phyloP scores from a whole-genome alignment of 2,797 vertebrate genomes.

The Fratercula arctica region DNA sequence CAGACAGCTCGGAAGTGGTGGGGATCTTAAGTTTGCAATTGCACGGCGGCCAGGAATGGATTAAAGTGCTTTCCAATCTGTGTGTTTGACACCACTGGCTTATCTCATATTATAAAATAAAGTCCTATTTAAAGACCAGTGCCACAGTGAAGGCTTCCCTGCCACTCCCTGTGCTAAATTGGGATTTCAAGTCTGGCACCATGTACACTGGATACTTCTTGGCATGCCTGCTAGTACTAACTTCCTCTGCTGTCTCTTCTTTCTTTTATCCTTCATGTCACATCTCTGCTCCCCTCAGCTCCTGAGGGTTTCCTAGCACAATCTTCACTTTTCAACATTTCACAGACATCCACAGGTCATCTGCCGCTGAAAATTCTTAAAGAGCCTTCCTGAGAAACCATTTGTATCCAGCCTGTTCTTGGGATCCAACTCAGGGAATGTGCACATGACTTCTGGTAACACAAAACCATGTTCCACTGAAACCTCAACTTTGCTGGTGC shows the following conservation, averaged over 20 bases:
- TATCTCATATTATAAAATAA: constrained; percentile 51
- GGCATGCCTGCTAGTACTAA: constrained; percentile 28
- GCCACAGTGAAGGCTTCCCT: constrained; percentile 36
- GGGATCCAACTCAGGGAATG: neutral
- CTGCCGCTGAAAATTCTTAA: neutral
- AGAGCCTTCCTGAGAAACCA: neutral
- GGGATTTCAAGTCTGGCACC: constrained; percentile 21
- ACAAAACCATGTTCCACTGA: constrained; percentile 7
- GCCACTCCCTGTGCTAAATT: constrained; percentile 33
- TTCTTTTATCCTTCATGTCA: constrained; percentile 6
- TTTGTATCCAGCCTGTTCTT: neutral
- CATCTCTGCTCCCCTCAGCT: neutral
- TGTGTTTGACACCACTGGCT: constrained; percentile 4
- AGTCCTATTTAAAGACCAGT: constrained; percentile 56
- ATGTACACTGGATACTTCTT: constrained; percentile 27
- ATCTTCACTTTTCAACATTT: neutral
- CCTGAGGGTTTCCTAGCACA: neutral
- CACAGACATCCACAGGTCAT: neutral
- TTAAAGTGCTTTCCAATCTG: neutral
- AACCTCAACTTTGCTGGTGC: neutral
- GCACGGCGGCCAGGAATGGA: neutral
- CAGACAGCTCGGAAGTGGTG: constrained; percentile 58
- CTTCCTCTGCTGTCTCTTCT: constrained; percentile 51
- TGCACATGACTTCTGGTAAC: neutral
- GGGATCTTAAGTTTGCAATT: neutral